Evolutionary conservation across 1,140 invertebrate species (phyloP).

Genomic region (Nasonia vitripennis): DNA sequence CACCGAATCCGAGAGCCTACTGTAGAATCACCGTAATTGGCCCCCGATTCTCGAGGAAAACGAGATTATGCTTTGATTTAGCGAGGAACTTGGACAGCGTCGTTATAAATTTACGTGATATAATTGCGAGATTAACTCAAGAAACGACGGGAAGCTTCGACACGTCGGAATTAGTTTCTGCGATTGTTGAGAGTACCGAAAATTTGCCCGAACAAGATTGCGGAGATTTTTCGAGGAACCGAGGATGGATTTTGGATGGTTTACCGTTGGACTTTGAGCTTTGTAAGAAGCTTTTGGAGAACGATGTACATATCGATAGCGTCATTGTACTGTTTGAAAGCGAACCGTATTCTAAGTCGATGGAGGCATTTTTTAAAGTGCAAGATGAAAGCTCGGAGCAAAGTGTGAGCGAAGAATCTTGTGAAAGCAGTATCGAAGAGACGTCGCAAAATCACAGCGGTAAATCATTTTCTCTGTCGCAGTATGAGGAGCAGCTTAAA

Average conservation of each 20-base stretch:
- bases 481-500: conserved; percentile 45
- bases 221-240: conserved; percentile 61
- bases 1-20: conserved; percentile 66
- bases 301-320: conserved; percentile 74
- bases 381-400: background rate
- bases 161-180: conserved; percentile 66
- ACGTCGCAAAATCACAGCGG: background rate
- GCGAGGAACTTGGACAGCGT: conserved; percentile 60
- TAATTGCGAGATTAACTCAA: background rate
- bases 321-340: conserved; percentile 75
- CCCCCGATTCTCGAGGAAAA: conserved; percentile 67
- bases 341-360: conserved; percentile 54
- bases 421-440: background rate
- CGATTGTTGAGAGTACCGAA: conserved; percentile 68
- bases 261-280: conserved; percentile 73
- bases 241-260: conserved; percentile 78
- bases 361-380: conserved; percentile 46
- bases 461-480: background rate
- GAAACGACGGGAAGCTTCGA: background rate
- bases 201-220: conserved; percentile 56
- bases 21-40: conserved; percentile 73
- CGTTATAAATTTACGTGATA: conserved; percentile 60
- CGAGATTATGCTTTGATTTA: conserved; percentile 65
- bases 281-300: conserved; percentile 70
- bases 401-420: background rate